A percentile compares a stretch with the other conserved stretches of the same genome.
phyloP scores from a whole-genome alignment of 2,888 invertebrate species.

The Ochropleura plecta region DNA sequence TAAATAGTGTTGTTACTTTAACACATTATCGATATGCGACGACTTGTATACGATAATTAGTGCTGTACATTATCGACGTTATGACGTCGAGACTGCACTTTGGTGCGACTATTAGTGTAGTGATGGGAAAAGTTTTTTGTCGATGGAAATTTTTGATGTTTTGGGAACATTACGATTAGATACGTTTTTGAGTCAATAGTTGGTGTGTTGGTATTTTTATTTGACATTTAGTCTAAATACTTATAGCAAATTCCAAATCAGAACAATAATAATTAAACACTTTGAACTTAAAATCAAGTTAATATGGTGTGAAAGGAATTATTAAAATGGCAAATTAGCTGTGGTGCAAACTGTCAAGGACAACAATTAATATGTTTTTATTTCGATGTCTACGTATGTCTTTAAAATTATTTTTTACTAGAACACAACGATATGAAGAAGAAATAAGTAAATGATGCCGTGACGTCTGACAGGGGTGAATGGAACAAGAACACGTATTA shows the following conservation, averaged over 20 bases:
- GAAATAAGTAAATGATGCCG: too few relatives aligned
- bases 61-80: conserved; percentile 85
- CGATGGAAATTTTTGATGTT: conserved; percentile 27
- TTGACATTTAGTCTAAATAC: neutral
- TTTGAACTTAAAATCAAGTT: neutral
- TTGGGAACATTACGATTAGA: too few relatives aligned
- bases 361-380: neutral
- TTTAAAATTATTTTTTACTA: neutral
- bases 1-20: conserved; percentile 71
- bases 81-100: conserved; percentile 88
- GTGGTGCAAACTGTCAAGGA: neutral
- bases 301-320: neutral
- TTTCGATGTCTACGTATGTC: neutral
- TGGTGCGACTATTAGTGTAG: conserved; percentile 79
- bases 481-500: too few relatives aligned
- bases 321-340: neutral
- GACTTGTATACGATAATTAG: conserved; percentile 80
- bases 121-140: conserved; percentile 62
- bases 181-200: neutral
- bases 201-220: neutral
- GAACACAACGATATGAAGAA: too few relatives aligned
- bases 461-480: too few relatives aligned
- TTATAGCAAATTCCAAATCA: too few relatives aligned
- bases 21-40: conserved; percentile 73
- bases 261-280: neutral